phyloP scores from a whole-genome alignment of 2,113 vertebrate species.

The Zootoca vivipara region DNA sequence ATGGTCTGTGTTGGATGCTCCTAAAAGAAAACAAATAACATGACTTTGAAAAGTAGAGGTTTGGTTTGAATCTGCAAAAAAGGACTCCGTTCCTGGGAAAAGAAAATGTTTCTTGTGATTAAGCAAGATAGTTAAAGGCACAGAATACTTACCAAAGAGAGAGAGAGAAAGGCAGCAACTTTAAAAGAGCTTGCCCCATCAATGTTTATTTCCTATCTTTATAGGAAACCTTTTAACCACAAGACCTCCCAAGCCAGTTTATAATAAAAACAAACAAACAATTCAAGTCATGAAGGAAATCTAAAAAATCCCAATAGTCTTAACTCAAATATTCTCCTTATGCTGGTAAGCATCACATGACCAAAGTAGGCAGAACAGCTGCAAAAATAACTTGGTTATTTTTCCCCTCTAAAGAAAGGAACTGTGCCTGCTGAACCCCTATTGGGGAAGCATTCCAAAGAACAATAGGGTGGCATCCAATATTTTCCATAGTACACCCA shows the following conservation, averaged over 20 bases:
- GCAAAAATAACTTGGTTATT: not conserved
- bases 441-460: not conserved
- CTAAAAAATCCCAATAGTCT: not conserved
- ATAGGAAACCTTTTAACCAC: not conserved
- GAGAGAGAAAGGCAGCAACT: not conserved
- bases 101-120: not conserved
- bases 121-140: not conserved
- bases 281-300: not conserved
- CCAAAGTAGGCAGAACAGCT: not conserved
- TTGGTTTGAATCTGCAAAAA: not conserved
- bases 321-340: not conserved
- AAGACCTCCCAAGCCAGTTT: not conserved
- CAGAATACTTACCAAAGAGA: not conserved
- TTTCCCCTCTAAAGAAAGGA: not conserved
- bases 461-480: not conserved
- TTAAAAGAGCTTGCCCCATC: not conserved
- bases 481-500: not conserved
- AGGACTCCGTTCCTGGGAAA: not conserved
- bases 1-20: not conserved
- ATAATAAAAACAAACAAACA: not conserved
- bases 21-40: not conserved
- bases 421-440: not conserved
- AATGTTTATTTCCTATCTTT: not conserved
- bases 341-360: not conserved
- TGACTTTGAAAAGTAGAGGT: rapidly evolving